Evolutionary conservation across 2,888 invertebrate species (phyloP).

Genomic region (Mythimna impura): DNA sequence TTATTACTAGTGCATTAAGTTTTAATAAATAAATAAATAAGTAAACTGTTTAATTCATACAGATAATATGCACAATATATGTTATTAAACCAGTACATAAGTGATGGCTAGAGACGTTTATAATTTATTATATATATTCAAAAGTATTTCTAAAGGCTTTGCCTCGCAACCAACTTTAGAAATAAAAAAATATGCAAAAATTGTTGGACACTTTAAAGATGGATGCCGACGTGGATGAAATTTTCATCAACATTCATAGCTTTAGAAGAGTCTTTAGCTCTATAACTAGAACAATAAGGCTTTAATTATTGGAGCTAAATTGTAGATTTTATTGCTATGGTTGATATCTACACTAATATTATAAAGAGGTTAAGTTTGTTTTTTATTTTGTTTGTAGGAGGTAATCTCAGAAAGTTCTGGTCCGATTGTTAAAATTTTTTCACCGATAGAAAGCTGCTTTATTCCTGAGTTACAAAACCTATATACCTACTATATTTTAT

Average conservation of each 20-base stretch:
- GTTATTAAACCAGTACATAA: background rate
- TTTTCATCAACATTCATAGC: conserved; percentile 6
- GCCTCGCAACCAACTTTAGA: background rate
- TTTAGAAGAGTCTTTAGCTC: background rate
- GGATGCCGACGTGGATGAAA: background rate
- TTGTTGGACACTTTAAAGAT: conserved; percentile 14
- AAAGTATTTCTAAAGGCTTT: background rate
- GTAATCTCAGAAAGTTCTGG: too few relatives aligned
- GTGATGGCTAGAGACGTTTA: background rate
- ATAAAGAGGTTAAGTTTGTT: too few relatives aligned
- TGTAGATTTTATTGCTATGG: too few relatives aligned
- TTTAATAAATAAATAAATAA: too few relatives aligned
- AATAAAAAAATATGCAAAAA: conserved; percentile 1
- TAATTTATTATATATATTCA: background rate
- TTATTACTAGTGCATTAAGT: too few relatives aligned
- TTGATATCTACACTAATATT: too few relatives aligned
- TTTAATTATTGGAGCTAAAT: background rate
- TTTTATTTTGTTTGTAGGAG: too few relatives aligned
- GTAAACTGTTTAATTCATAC: background rate
- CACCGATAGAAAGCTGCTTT: too few relatives aligned
- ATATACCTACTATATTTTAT: too few relatives aligned
- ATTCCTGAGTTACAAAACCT: too few relatives aligned
- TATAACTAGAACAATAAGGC: background rate
- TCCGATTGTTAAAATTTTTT: too few relatives aligned
- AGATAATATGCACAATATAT: too few relatives aligned